phyloP scores from a whole-genome alignment of 2,888 invertebrate genomes.

The Agriopis marginaria region DNA sequence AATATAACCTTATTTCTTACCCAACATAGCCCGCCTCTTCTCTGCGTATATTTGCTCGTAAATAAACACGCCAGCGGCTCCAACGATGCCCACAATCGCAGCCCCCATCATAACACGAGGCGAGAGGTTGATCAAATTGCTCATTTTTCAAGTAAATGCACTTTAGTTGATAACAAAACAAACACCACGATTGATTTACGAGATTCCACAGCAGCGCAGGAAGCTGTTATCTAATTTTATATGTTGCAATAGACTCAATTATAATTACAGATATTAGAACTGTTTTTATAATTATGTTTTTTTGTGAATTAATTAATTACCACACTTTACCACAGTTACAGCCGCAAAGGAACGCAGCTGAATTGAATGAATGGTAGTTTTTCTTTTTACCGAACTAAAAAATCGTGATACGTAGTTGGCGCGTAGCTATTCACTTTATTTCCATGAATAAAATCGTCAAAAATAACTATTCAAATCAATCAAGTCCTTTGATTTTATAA shows the following conservation, averaged over 20 bases:
- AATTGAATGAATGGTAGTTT: not conserved
- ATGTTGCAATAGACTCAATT: constrained; percentile 2
- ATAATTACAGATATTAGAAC: not conserved
- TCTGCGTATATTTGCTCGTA: constrained; percentile 82
- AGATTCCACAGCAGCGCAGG: not conserved
- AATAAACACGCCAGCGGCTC: constrained; percentile 81
- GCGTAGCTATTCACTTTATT: not conserved
- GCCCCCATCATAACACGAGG: constrained; percentile 78
- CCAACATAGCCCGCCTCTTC: constrained; percentile 77
- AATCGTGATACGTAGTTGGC: not conserved
- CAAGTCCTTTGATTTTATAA: no score
- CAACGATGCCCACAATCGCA: constrained; percentile 80
- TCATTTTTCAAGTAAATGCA: constrained; percentile 33
- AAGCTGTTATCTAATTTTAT: constrained; percentile 6
- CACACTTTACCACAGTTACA: not conserved
- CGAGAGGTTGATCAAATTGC: constrained; percentile 58
- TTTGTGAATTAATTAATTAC: no score
- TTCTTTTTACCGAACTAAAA: not conserved
- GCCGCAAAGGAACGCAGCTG: not conserved
- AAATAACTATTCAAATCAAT: not conserved
- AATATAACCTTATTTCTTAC: constrained; percentile 56
- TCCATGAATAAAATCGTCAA: not conserved
- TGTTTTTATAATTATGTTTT: not conserved
- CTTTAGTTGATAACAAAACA: not conserved
- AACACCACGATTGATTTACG: not conserved